phyloP scores from a whole-genome alignment of 2,888 invertebrate species.

The Lasius fuliginosus region DNA sequence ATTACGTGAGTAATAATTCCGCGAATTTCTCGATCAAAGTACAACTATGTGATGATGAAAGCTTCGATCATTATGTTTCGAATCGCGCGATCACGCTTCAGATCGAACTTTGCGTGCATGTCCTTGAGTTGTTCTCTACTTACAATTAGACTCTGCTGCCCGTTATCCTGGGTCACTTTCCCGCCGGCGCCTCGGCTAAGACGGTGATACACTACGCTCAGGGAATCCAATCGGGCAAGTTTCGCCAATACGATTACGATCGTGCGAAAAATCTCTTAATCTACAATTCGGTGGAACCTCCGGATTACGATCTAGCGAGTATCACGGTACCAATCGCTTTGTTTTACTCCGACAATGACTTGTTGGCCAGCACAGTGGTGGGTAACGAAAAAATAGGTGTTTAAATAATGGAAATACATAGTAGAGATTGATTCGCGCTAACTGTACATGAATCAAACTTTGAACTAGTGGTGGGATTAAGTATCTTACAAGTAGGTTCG shows the following conservation, averaged over 20 bases:
- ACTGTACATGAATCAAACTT: background rate
- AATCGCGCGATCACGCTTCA: background rate
- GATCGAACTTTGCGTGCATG: background rate
- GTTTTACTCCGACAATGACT: constrained; percentile 92
- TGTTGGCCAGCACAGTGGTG: constrained; percentile 89
- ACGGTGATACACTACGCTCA: constrained; percentile 91
- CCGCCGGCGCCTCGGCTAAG: constrained; percentile 92
- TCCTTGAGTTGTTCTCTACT: constrained; percentile 19
- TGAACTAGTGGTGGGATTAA: too few relatives aligned
- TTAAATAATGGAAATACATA: background rate
- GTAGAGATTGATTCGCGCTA: background rate
- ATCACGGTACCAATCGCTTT: constrained; percentile 90
- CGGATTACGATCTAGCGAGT: constrained; percentile 89
- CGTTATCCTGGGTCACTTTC: constrained; percentile 90
- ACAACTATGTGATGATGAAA: background rate
- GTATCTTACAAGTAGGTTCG: too few relatives aligned
- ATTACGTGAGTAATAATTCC: constrained; percentile 86
- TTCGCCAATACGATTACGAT: constrained; percentile 92
- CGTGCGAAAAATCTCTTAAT: constrained; percentile 87
- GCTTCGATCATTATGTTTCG: background rate
- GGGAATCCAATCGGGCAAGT: constrained; percentile 88
- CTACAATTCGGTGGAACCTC: constrained; percentile 89
- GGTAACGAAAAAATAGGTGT: constrained; percentile 61
- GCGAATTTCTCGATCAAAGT: background rate
- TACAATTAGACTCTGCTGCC: constrained; percentile 87